Base-by-base conservation (phyloP, 2,888 invertebrate species). In the Xestoiulus laeticollis region DNA sequence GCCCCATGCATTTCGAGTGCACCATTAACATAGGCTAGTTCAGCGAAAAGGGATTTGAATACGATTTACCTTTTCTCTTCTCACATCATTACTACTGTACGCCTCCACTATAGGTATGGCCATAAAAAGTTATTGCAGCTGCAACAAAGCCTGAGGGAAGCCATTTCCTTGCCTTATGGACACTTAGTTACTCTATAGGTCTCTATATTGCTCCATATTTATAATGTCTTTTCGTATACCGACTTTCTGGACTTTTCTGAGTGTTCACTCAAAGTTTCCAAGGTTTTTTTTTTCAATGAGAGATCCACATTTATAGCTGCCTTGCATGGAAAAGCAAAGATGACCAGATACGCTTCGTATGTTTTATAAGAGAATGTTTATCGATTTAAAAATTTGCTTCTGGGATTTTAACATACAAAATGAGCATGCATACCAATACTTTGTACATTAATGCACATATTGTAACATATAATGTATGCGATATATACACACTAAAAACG, bases 31-130 rank as follows among this genome's bases (percentile, higher is more conserved):
- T 78, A 78, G 78, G 78, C 85, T 22, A 44, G 38, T 85, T 33
- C 26, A 38, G 85, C 44, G 44, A 38, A 85, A 38, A 26, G 85
- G 85, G 85, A 85, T 85, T 85, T 85, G 85, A 85, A 85, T 85
- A 85, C 85, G 44, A 85, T 85, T 38, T 85, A 85, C 43, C 44
- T 85, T 85, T 85, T 85, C 44, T 85, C 85, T 38, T 85, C 85
- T 85, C 85, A 85, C 85, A 85, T 85, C 85, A 85, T 85, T 85
- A 85, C 26, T 22, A 32, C 38, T 44, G 33, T 85, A 43, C 38
- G 44, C 43, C 38, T 44, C 38, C 43, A 38, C 85, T 38, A 38
- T 38, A 38, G 38, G 44, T 85, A 44, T 38, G 26, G 85, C 26
- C 85, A 85, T 85, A 85, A 85, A 85, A 85, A 85, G 85, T 85